These are phyloP conservation scores for Raja brachyura DNA, from an alignment of 2,113 vertebrate species.

Conservation along the genomic window DNA sequence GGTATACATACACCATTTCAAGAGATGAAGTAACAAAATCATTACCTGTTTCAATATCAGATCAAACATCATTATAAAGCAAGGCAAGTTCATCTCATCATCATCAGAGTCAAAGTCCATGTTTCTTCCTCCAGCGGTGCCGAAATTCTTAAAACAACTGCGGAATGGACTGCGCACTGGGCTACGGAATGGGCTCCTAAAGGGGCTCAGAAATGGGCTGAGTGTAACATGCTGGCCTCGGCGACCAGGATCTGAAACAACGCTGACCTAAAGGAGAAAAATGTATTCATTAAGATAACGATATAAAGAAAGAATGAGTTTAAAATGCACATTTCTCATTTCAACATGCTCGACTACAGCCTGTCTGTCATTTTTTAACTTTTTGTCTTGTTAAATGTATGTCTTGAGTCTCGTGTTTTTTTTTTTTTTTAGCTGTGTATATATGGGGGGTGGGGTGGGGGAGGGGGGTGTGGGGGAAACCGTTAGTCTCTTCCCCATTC, in stretches of 20 bases:
- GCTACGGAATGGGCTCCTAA: constrained; percentile 89
- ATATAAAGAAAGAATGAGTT: background rate
- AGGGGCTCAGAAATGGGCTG: constrained; percentile 93
- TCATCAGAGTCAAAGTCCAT: constrained; percentile 93
- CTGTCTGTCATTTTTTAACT: too few relatives aligned
- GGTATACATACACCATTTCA: too few relatives aligned
- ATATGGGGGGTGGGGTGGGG: too few relatives aligned
- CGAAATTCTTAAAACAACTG: constrained; percentile 85
- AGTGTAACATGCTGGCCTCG: constrained; percentile 79
- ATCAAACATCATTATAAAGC: constrained; percentile 99
- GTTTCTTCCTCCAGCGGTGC: constrained; percentile 69
- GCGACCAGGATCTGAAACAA: constrained; percentile 89
- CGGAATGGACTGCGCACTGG: constrained; percentile 78
- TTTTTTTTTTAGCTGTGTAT: too few relatives aligned
- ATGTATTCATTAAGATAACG: background rate
- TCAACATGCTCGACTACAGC: too few relatives aligned
- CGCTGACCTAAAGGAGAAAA: constrained; percentile 69
- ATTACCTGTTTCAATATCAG: constrained; percentile 94
- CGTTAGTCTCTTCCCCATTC: too few relatives aligned
- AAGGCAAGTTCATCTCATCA: constrained; percentile 96
- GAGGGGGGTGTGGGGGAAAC: too few relatives aligned
- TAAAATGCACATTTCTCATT: background rate
- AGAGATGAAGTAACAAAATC: background rate
- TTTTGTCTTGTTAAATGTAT: too few relatives aligned
- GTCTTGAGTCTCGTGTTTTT: too few relatives aligned